Evolutionary conservation across 2,113 vertebrate genomes (phyloP).

Genomic region (Serilophus lunatus): DNA sequence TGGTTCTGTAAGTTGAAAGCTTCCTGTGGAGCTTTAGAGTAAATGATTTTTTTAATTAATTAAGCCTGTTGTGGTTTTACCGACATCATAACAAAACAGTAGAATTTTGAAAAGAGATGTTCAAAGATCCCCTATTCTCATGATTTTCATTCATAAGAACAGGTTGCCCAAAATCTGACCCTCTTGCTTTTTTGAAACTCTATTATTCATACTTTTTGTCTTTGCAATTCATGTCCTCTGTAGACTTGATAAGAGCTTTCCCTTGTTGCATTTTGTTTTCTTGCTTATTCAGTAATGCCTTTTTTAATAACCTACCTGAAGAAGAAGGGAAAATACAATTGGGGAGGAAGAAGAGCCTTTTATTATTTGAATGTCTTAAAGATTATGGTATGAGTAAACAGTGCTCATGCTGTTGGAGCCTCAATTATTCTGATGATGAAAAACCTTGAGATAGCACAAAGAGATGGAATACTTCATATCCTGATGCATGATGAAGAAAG

Average conservation of each 20-base stretch:
- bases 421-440: not conserved
- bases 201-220: not conserved
- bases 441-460: not conserved
- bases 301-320: not conserved
- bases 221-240: fast-evolving
- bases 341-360: not conserved
- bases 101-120: not conserved
- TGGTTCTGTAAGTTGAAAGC: not conserved
- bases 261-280: not conserved
- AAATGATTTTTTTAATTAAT: not conserved
- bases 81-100: not conserved
- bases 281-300: not conserved
- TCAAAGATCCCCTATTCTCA: not conserved
- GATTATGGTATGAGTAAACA: not conserved
- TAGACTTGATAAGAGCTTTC: not conserved
- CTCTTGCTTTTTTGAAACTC: not conserved
- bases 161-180: not conserved
- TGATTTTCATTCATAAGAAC: not conserved
- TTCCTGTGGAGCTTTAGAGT: not conserved
- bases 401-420: not conserved
- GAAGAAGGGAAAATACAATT: not conserved
- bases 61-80: not conserved
- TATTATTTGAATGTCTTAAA: not conserved
- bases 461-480: not conserved
- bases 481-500: not conserved